These are phyloP conservation scores for Drosophila aff. DNA, from an alignment of 1,140 invertebrate species.

Conservation along the genomic window DNA sequence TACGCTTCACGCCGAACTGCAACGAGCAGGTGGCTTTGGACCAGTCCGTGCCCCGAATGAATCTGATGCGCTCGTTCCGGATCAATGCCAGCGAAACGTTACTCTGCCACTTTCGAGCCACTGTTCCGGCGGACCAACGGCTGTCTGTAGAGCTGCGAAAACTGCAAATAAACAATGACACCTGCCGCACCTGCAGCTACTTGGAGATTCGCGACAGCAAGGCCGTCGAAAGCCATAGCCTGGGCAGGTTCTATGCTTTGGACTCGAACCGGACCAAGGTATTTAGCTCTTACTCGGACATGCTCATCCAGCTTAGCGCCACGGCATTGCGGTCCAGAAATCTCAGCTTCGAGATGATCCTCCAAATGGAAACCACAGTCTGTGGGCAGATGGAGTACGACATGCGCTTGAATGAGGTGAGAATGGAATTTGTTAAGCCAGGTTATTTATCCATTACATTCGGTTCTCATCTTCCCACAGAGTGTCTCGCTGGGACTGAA, in stretches of 20 bases:
- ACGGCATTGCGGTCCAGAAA: conserved; percentile 85
- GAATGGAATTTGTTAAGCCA: background rate
- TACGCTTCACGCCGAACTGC: conserved; percentile 88
- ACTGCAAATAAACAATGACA: conserved; percentile 85
- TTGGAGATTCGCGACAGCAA: conserved; percentile 90
- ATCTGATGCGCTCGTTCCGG: conserved; percentile 52
- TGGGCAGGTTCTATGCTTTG: conserved; percentile 87
- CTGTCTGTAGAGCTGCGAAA: conserved; percentile 87
- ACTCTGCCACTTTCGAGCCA: conserved; percentile 86
- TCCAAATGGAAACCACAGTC: conserved; percentile 86
- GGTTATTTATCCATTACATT: background rate
- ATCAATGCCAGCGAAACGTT: conserved; percentile 78
- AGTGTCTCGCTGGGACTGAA: conserved; percentile 17
- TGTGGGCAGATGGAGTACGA: conserved; percentile 48
- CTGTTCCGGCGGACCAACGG: conserved; percentile 75
- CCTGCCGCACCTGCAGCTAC: conserved; percentile 86
- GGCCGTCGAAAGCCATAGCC: conserved; percentile 86
- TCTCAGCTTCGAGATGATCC: conserved; percentile 86
- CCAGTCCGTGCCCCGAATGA: conserved; percentile 46
- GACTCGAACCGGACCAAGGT: conserved; percentile 86
- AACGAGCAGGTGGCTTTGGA: conserved; percentile 65
- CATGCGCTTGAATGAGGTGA: conserved; percentile 33
- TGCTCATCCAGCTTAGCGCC: conserved; percentile 87
- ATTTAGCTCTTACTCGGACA: conserved; percentile 86
- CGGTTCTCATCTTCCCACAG: background rate